These are phyloP conservation scores for Xiphydria camelus DNA, from an alignment of 2,888 invertebrate genomes.

Conservation along the genomic window DNA sequence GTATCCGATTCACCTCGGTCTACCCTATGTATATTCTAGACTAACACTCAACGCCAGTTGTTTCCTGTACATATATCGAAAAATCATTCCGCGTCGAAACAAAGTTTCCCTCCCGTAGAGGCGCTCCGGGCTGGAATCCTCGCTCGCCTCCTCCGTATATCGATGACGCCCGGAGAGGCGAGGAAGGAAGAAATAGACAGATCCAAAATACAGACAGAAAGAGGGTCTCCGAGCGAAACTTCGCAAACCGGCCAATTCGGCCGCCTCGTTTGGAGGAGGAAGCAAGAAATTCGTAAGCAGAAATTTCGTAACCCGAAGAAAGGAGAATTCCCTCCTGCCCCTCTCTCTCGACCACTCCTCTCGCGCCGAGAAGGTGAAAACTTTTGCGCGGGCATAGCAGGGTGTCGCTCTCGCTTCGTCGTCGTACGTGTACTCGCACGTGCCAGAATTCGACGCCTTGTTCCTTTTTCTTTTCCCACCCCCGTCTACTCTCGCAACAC, in stretches of 20 bases:
- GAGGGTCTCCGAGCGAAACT: neutral
- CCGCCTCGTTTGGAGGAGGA: slow-evolving; percentile 1
- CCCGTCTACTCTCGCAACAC: too few species aligned
- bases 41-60: too few species aligned
- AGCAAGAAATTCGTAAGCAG: slow-evolving; percentile 30
- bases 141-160: slow-evolving; percentile 17
- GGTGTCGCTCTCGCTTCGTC: slow-evolving; percentile 9
- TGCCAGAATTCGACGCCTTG: slow-evolving; percentile 5
- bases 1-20: too few species aligned
- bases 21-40: too few species aligned
- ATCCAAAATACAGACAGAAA: too few species aligned
- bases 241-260: neutral
- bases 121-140: too few species aligned
- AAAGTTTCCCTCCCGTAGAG: too few species aligned
- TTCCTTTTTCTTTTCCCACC: too few species aligned
- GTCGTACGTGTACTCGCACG: slow-evolving; percentile 13
- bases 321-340: slow-evolving; percentile 20
- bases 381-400: slow-evolving; percentile 22
- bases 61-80: too few species aligned
- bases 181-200: neutral
- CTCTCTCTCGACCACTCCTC: slow-evolving; percentile 16
- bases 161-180: slow-evolving; percentile 2
- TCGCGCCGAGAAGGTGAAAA: slow-evolving; percentile 21
- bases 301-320: slow-evolving; percentile 26
- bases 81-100: too few species aligned